Evolutionary conservation across 1,140 invertebrate genomes (phyloP), one percentile per base, ranked within the genome.

Genomic region (Zaprionus africanus): DNA sequence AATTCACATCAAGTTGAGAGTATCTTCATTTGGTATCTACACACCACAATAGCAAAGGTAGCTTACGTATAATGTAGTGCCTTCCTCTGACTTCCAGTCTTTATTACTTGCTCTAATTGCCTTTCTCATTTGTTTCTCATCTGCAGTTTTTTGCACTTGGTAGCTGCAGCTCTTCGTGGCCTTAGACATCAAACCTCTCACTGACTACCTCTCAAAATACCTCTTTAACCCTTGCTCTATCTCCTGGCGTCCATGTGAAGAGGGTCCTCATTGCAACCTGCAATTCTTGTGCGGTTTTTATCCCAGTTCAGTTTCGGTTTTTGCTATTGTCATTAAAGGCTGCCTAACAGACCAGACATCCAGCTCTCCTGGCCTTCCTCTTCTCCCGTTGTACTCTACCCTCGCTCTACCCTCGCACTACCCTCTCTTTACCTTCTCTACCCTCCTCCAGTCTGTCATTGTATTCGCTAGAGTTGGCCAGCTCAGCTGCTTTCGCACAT

Each of bases 401-500:
- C 11, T 74, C 68, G 62, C 56, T 68, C 74, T 80, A 31, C 72
- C 60, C 41, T 26, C 59, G 38, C 41, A 43, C 51, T n/a, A 26
- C 38, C 15, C 38, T 6, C 75, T 28, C 26, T 34, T 12, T 36
- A 22, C 22, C 22, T 22, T 17, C 9, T 4, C 1, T 12, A 15
- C 2, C 11, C 2, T 11, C 5, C 31, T 22, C 13, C 24, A 17
- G 26, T 19, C 13, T 15, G 46, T 63, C 59, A 53, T 53, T 56
- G 22, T 51, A 22, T 43, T n/a, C 43, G 26, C 15, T 13, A 34
- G 51, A 57, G 60, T 64, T 19, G 31, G 26, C 54, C 66, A 69
- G 70, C 46, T 60, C 34, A 64, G 51, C 63, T 65, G 53, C 60
- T 53, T 49, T 59, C 43, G 56, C 67, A 74, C 66, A 82, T 79